Evolutionary conservation across 2,113 vertebrate genomes (phyloP).

Genomic region (Conger conger): DNA sequence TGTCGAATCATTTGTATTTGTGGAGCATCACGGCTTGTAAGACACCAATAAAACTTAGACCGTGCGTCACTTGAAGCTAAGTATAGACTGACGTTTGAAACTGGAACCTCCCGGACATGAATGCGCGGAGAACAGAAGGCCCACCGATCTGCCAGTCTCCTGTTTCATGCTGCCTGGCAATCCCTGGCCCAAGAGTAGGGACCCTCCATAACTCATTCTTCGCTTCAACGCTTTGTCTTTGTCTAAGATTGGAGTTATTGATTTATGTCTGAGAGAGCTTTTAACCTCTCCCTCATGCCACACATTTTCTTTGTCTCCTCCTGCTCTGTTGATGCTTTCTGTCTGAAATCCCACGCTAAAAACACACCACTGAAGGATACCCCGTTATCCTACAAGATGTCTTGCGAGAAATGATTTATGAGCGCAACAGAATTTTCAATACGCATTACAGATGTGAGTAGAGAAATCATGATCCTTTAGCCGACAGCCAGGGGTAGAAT

Average conservation of each 20-base stretch:
- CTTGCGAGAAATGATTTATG: constrained; percentile 35
- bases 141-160: neutral
- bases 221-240: neutral
- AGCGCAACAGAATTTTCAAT: constrained; percentile 32
- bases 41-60: neutral
- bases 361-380: constrained; percentile 10
- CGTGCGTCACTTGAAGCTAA: neutral
- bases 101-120: neutral
- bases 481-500: constrained; percentile 38
- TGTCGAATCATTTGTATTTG: neutral
- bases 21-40: neutral
- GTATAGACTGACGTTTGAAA: neutral
- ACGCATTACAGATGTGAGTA: constrained; percentile 48
- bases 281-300: neutral
- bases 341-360: neutral
- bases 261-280: neutral
- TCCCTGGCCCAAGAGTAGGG: neutral
- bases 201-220: neutral
- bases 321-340: neutral
- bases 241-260: neutral
- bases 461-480: constrained; percentile 52
- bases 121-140: neutral
- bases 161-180: neutral
- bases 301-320: neutral
- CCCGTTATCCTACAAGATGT: constrained; percentile 27